phyloP scores from a whole-genome alignment of 2,888 invertebrate species.

The Cabera pusaria region DNA sequence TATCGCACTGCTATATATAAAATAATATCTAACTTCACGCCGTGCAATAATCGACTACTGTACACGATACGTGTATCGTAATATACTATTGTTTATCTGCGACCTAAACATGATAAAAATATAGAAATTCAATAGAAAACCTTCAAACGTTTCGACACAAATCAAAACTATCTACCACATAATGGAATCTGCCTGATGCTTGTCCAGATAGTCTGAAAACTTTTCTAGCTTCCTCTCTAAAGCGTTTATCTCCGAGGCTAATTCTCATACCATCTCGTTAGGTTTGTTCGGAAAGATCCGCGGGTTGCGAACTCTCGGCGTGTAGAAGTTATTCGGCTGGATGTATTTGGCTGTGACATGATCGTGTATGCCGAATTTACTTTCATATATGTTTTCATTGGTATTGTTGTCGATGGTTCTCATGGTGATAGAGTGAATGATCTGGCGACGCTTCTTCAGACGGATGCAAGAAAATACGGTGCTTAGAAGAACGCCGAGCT shows the following conservation, averaged over 20 bases:
- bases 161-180: too few species aligned
- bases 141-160: too few species aligned
- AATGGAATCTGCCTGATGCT: slow-evolving; percentile 84
- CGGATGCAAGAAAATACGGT: slow-evolving; percentile 88
- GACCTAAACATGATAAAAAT: too few species aligned
- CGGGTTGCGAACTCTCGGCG: slow-evolving; percentile 72
- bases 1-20: too few species aligned
- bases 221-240: slow-evolving; percentile 77
- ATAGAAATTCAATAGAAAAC: too few species aligned
- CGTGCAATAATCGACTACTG: too few species aligned
- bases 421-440: slow-evolving; percentile 65
- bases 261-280: slow-evolving; percentile 81
- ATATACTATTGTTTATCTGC: too few species aligned
- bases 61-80: too few species aligned
- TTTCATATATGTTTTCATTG: slow-evolving; percentile 70
- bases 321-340: slow-evolving; percentile 77
- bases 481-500: slow-evolving; percentile 87
- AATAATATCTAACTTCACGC: too few species aligned
- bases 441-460: slow-evolving; percentile 77
- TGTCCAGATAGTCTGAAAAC: slow-evolving; percentile 77
- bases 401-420: slow-evolving; percentile 62
- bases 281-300: slow-evolving; percentile 72
- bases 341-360: slow-evolving; percentile 72
- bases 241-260: slow-evolving; percentile 81
- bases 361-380: slow-evolving; percentile 53